Base-by-base conservation (phyloP, 2,113 vertebrate genomes). In the Psittacara wagleri region DNA sequence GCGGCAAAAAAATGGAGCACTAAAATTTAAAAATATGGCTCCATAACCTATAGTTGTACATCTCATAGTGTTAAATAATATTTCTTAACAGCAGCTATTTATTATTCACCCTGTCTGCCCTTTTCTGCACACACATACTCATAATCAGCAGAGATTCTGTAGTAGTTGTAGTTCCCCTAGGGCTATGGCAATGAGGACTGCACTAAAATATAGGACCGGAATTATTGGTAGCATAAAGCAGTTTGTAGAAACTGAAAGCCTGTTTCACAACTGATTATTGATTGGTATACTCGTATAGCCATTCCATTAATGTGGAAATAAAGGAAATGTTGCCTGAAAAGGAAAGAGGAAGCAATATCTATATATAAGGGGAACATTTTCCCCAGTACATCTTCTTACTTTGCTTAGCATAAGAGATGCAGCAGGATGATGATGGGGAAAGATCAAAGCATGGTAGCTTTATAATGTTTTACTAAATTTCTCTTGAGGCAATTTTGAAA, bases 61-160 rank as follows among this genome's bases (percentile, higher is more conserved):
- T 86, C n/a, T 92, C 63, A 6, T 59, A 52, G n/a, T 15, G 13
- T 90, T 83, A 94, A 95, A 89, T 84, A 66, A 68, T 22, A 54
- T 78, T 89, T 94, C 95, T 95, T 91, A 91, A 87, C 11, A 37
- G 33, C 39, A 90, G 49, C 86, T 86, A n/a, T 89, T 92, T 94
- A 89, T 92, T 82, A 66, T 82, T 90, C 70, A 68, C 29, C 31
- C 31, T 59, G 9, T 67, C 70, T 95, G 67, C 69, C 81, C 83
- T 92, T 89, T 88, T 83, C 69, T 89, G 33, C 69, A 75, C 66
- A 48, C 28, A 37, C 3, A 0, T 73, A 29, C 24, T 91, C 27
- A 23, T 28, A 62, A 18, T 86, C 35, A 84, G 90, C 63, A 46
- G 81, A 75, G 76, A 70, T 93, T 92, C 57, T 72, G 51, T 44